Evolutionary conservation across 2,888 invertebrate species (phyloP).

Genomic region (Hyles lineata): DNA sequence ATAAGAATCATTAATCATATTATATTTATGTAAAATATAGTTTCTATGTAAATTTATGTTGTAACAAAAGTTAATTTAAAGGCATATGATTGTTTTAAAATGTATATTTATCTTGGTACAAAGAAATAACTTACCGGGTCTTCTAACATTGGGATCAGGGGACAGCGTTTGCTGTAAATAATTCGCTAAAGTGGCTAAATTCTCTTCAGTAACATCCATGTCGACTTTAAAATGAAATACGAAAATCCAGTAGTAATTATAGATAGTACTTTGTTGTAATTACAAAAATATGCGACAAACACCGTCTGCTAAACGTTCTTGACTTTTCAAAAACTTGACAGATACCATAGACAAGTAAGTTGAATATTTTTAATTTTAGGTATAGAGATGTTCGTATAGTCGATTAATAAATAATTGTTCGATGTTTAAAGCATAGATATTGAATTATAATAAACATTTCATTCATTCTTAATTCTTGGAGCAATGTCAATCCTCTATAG

Average conservation of each 20-base stretch:
- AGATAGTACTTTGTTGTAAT: background rate
- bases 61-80: too few relatives aligned
- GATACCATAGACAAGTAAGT: too few relatives aligned
- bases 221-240: background rate
- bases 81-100: too few relatives aligned
- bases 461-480: too few relatives aligned
- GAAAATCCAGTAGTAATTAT: background rate
- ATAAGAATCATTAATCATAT: background rate
- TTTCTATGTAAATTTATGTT: too few relatives aligned
- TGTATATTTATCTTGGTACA: too few relatives aligned
- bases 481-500: too few relatives aligned
- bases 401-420: background rate
- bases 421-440: too few relatives aligned
- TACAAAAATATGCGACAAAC: background rate
- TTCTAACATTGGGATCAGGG: slow-evolving; percentile 91
- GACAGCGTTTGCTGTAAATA: slow-evolving; percentile 95
- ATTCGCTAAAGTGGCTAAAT: slow-evolving; percentile 91
- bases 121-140: slow-evolving; percentile 89
- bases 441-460: too few relatives aligned
- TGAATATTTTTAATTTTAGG: too few relatives aligned
- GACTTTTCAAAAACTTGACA: slow-evolving; percentile 14
- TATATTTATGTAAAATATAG: too few relatives aligned
- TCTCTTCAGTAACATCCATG: slow-evolving; percentile 96
- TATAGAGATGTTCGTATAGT: too few relatives aligned
- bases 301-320: slow-evolving; percentile 24